Base-by-base conservation (phyloP, 2,113 vertebrate genomes). In the Uria aalge region DNA sequence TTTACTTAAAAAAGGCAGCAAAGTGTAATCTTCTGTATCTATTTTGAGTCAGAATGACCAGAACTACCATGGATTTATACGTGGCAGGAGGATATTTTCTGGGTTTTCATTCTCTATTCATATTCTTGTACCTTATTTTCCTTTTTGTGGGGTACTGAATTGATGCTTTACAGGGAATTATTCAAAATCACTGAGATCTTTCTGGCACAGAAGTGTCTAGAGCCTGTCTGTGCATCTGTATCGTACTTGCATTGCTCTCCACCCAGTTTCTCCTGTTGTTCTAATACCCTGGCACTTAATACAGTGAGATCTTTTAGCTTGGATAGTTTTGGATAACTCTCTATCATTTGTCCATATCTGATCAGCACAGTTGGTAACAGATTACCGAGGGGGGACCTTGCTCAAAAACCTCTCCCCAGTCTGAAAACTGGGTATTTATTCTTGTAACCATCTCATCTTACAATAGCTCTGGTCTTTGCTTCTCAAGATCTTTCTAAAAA, bases 41-140 rank as follows among this genome's bases (percentile, higher is more conserved):
- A 47, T 93, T 97, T 85, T 90, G 68, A 89, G 73, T 84, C 84
- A 92, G 76, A 71, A 75, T 84, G 76, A 95, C 83, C 89, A 86
- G 85, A 92, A 59, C 59, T 71, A 55, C 29, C 3, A 7, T 8
- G n/a, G 63, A 57, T 90, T 90, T 93, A 66, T 62, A 32, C 1
- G 8, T 41, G 41, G 12, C 59, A 67, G 30, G 15, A 92, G 52
- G 83, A 66, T 87, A 77, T 78, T 91, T 94, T 74, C 72, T 84
- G 52, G 38, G 21, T 92, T 95, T 96, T 87, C n/a, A 20, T 78
- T 68, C 77, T 82, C 16, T 86, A 4, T 48, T 81, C 34, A 16
- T 85, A 30, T 60, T 75, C 71, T 63, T 63, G 55, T 76, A 72
- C n/a, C 64, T 88, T 94, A 71, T 91, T 92, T 95, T 94, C 40